phyloP scores from a whole-genome alignment of 2,797 vertebrate species.

The Clarias laeviceps region DNA sequence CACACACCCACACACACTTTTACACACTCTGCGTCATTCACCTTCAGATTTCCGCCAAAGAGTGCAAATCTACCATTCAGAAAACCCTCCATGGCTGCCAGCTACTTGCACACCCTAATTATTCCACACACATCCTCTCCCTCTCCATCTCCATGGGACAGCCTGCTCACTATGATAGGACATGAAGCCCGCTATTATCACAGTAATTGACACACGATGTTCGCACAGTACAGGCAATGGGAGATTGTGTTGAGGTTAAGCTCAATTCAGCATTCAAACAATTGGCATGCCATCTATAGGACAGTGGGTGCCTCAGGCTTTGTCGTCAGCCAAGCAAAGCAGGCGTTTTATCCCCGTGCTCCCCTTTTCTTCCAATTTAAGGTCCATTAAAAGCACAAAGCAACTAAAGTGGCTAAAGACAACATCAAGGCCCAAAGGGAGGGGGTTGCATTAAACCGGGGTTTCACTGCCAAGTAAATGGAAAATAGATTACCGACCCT shows the following conservation, averaged over 20 bases:
- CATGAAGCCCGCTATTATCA: constrained; percentile 23
- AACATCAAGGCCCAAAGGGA: constrained; percentile 17
- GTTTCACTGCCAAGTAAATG: constrained; percentile 3
- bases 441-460: neutral
- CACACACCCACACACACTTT: neutral
- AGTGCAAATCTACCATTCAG: constrained; percentile 28
- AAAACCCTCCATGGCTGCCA: constrained; percentile 36
- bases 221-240: neutral
- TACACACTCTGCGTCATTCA: constrained; percentile 30
- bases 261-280: constrained; percentile 5
- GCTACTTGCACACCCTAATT: constrained; percentile 19
- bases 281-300: neutral
- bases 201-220: constrained; percentile 15
- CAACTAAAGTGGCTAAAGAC: constrained; percentile 35
- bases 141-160: neutral
- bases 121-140: constrained; percentile 12
- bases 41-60: constrained; percentile 36
- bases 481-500: constrained; percentile 26
- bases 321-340: neutral
- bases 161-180: constrained; percentile 24
- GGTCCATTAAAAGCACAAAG: constrained; percentile 13
- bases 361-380: constrained; percentile 23
- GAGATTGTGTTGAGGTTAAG: neutral
- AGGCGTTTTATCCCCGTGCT: neutral
- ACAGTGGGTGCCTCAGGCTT: neutral